A percentile compares a stretch with the other conserved stretches of the same genome.
Conservation (phyloP, 2,888 invertebrate genomes). For the Mythimna vitellina region DNA sequence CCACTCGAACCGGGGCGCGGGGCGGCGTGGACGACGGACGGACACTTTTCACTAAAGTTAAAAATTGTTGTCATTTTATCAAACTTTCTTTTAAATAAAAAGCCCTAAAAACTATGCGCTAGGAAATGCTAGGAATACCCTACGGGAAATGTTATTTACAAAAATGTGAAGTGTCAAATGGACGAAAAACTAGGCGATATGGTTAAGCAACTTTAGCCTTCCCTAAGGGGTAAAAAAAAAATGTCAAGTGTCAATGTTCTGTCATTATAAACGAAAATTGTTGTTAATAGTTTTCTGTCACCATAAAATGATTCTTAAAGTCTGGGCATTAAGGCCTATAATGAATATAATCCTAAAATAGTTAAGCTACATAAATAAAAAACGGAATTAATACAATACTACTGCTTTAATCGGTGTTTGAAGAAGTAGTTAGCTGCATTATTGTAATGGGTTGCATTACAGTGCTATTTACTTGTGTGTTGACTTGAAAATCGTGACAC, state of each 20-base stretch:
- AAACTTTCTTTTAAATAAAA: no score
- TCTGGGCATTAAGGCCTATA: background rate
- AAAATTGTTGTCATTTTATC: no score
- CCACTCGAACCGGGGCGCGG: no score
- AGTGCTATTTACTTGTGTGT: slow-evolving; percentile 1
- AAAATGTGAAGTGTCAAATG: no score
- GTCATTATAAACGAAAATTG: slow-evolving; percentile 28
- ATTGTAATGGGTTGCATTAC: slow-evolving; percentile 4
- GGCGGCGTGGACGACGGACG: no score
- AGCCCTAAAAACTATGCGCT: no score
- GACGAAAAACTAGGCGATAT: no score
- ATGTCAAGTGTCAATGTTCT: slow-evolving; percentile 31
- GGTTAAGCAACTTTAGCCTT: no score
- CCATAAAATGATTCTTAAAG: slow-evolving; percentile 14
- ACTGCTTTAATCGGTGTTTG: slow-evolving; percentile 20
- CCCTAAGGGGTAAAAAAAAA: no score
- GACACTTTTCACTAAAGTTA: no score
- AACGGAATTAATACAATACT: slow-evolving; percentile 16
- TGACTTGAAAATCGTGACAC: slow-evolving; percentile 48
- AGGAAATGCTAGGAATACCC: no score
- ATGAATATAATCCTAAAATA: slow-evolving; percentile 3
- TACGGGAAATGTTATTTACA: background rate
- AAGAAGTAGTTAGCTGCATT: slow-evolving; percentile 10
- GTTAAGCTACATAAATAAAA: slow-evolving; percentile 13
- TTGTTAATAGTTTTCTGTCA: slow-evolving; percentile 12